Base-by-base conservation (phyloP, 2,888 invertebrate genomes). In the Sarcophaga rosellei region DNA sequence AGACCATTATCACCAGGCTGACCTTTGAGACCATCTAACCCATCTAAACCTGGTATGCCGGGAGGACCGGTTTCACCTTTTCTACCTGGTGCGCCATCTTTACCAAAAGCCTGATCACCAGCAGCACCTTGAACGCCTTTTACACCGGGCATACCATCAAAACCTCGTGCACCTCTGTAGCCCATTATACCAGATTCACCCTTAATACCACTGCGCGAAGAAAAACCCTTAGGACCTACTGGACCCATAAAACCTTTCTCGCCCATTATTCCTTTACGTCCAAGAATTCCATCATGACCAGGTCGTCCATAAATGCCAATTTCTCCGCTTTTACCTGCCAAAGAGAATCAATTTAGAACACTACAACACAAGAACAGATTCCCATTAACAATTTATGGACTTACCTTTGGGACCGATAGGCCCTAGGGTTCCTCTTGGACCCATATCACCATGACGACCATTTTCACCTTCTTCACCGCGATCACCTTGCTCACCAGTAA, bases 41-140 rank as follows among this genome's bases (percentile, higher is more conserved):
- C 96, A 21, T 90, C 89, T 88, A 91, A 92, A 68, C 94, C 95
- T 80, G 92, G 91, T 85, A 87, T 91, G 81, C 96, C 97, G 3
- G 93, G 90, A 20, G 94, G 93, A 88, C 97, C 97, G 75, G 94
- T 94, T 76, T 94, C 93, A 81, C 97, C 97, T 89, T 95, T 95
- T 25, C 90, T 82, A 1, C 95, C 96, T 17, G 89, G 86, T 8
- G 90, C 84, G 20, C 95, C 94, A 88, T 95, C 94, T 44, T 89
- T 81, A 21, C 94, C 93, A 17, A 89, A 81, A 3, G 96, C 96
- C 15, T 94, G 93, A 84, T 94, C 94, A 62, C 96, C 96, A 88
- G 93, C 94, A 0, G 91, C 91, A 78, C 96, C 96, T 88, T 93
- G 93, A 15, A 89, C 81, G 45, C 96, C 96, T 87, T 95, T 93